A percentile compares a stretch with the other conserved stretches of the same genome.
Conservation (phyloP, 2,797 vertebrate species). For the Danio aesculapii region DNA sequence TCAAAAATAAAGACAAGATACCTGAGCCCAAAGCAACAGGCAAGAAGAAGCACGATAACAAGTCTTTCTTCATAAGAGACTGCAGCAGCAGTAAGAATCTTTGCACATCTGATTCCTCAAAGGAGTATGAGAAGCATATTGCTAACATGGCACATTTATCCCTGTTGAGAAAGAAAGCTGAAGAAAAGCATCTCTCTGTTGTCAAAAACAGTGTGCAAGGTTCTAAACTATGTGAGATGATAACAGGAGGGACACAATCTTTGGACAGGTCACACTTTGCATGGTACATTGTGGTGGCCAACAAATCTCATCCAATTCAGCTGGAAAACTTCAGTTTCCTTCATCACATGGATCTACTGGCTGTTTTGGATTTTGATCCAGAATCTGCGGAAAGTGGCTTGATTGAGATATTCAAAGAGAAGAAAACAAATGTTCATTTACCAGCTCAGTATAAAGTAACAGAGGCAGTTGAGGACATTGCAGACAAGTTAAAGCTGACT, state of each 20-base stretch:
- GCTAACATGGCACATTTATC: slow-evolving; percentile 14
- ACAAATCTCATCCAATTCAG: slow-evolving; percentile 80
- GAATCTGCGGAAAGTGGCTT: slow-evolving; percentile 78
- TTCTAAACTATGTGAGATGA: slow-evolving; percentile 76
- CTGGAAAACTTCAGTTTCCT: slow-evolving; percentile 77
- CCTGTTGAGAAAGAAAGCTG: slow-evolving; percentile 61
- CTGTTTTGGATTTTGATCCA: slow-evolving; percentile 84
- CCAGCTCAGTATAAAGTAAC: slow-evolving; percentile 51
- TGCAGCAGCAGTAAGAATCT: slow-evolving; percentile 65
- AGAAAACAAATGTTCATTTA: slow-evolving; percentile 45
- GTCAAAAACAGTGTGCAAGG: slow-evolving; percentile 71
- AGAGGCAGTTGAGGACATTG: slow-evolving; percentile 70
- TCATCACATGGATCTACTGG: slow-evolving; percentile 78
- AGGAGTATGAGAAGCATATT: slow-evolving; percentile 59
- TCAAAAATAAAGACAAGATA: slow-evolving; percentile 1
- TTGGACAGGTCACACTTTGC: slow-evolving; percentile 82
- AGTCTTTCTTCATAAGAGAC: slow-evolving; percentile 68
- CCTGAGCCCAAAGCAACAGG: slow-evolving; percentile 46
- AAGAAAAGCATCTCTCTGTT: slow-evolving; percentile 65
- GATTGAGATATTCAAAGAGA: slow-evolving; percentile 69
- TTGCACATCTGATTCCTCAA: neutral
- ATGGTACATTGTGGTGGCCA: slow-evolving; percentile 80
- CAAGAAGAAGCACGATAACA: slow-evolving; percentile 41
- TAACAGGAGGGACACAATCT: slow-evolving; percentile 78
- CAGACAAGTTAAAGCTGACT: slow-evolving; percentile 67